Base-by-base conservation (phyloP, 2,888 invertebrate genomes). In the Agonopterix subpropinquella region DNA sequence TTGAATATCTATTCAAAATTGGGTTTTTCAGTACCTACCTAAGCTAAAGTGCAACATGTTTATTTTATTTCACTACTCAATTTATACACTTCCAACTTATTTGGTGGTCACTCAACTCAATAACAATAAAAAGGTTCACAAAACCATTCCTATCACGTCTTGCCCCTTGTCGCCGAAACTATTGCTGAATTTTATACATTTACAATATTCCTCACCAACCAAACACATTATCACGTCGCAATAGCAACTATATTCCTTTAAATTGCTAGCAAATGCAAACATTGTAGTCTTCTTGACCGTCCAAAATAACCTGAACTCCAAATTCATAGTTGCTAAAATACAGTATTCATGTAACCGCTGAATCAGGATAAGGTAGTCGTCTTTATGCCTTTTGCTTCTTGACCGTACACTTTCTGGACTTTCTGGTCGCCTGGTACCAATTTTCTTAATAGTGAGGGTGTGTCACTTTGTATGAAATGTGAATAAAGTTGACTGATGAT, bases 111-210 rank as follows among this genome's bases (percentile, higher is more conserved):
- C 28, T 28, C 28, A 28, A 81, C 80, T 81, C 82, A 79, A 82
- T 79, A 78, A 76, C 72, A 79, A 76, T 84, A 83, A 81, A 80
- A 79, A 9, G 9, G 70, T 70, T 73, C 71, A 70, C 13, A 36
- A 11, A 15, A 66, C 66, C 70, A 86, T 84, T 85, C 85, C 44
- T 62, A 66, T 78, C 87, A 86, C 86, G 87, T 80, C 64, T 77
- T 39, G 68, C 64, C 68, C 72, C 70, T 80, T 79, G 69, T 66
- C 65, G 64, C 80, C 77, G 39, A n/a, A n/a, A 39, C 39, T 39
- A 81, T 79, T 82, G 73, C 79, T 77, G 80, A 87, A 86, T 86
- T 87, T 86, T 85, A 86, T 85, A 87, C 77, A 80, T 75, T 76
- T 73, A 69, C 70, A 58, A 62, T 68, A 66, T 66, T 52, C 57